These are phyloP conservation scores for Phalangium opilio DNA, from an alignment of 2,888 invertebrate genomes.

Conservation along the genomic window DNA sequence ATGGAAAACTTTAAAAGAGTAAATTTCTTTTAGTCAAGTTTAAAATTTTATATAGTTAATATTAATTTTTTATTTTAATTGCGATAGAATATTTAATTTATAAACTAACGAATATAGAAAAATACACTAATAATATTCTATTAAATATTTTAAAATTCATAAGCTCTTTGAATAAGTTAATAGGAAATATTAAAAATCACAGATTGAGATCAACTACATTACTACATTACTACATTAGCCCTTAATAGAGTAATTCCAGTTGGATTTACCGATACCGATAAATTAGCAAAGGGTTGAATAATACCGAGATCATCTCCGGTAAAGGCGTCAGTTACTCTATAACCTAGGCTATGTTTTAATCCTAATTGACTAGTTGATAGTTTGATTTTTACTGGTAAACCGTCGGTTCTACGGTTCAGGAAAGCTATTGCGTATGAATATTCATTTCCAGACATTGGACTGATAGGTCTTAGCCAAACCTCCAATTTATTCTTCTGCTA, in stretches of 20 bases:
- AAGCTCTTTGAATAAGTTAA: no score
- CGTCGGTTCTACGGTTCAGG: constrained; percentile 8
- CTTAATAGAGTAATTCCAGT: constrained; percentile 8
- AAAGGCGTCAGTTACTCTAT: constrained; percentile 5
- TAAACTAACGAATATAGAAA: no score
- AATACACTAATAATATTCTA: no score
- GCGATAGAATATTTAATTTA: no score
- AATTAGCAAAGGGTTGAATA: neutral
- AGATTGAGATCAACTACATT: neutral
- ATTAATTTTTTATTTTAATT: no score
- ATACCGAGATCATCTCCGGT: constrained; percentile 1
- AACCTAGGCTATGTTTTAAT: constrained; percentile 6
- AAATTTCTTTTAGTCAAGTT: no score
- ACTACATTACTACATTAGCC: no score
- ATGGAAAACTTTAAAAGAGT: no score
- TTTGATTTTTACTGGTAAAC: constrained; percentile 1
- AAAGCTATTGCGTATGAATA: constrained; percentile 14
- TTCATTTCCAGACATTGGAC: constrained; percentile 1
- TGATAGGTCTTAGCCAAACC: constrained; percentile 10
- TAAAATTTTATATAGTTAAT: no score
- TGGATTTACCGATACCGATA: neutral
- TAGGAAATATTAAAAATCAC: neutral
- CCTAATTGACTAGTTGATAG: constrained; percentile 10
- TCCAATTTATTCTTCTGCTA: constrained; percentile 9
- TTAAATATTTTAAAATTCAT: no score